Evolutionary conservation across 2,888 invertebrate species (phyloP).

Genomic region (Nomada fabriciana): DNA sequence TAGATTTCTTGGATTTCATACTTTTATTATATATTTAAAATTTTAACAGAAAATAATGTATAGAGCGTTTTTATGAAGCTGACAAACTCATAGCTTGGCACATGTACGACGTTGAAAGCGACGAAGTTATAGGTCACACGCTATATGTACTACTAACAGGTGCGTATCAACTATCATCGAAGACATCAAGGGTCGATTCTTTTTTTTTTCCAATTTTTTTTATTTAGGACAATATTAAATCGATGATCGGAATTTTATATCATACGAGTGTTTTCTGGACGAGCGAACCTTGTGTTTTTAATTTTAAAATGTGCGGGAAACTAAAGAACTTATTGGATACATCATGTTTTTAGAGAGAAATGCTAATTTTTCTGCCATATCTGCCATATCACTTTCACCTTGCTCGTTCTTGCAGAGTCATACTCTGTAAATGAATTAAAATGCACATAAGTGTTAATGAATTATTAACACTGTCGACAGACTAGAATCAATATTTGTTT

Average conservation of each 20-base stretch:
- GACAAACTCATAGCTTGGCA: constrained; percentile 1
- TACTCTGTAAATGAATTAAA: neutral
- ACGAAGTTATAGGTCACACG: neutral
- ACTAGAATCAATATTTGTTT: neutral
- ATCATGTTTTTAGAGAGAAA: neutral
- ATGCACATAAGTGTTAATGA: neutral
- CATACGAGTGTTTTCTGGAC: no score
- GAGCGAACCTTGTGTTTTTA: no score
- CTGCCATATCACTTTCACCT: neutral
- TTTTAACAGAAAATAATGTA: no score
- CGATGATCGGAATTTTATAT: neutral
- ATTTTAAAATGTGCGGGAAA: neutral
- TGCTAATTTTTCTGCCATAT: neutral
- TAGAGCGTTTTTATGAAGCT: neutral
- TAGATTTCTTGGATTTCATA: constrained; percentile 84
- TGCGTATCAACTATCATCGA: neutral
- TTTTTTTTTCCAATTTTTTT: neutral
- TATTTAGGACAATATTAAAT: neutral
- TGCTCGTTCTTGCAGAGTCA: neutral
- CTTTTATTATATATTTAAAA: constrained; percentile 54
- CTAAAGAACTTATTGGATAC: neutral
- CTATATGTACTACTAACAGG: constrained; percentile 34
- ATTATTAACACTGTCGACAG: no score
- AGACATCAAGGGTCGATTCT: neutral
- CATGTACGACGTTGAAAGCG: neutral